Evolutionary conservation across 2,888 invertebrate genomes (phyloP).

Genomic region (Drosophila meridiana): DNA sequence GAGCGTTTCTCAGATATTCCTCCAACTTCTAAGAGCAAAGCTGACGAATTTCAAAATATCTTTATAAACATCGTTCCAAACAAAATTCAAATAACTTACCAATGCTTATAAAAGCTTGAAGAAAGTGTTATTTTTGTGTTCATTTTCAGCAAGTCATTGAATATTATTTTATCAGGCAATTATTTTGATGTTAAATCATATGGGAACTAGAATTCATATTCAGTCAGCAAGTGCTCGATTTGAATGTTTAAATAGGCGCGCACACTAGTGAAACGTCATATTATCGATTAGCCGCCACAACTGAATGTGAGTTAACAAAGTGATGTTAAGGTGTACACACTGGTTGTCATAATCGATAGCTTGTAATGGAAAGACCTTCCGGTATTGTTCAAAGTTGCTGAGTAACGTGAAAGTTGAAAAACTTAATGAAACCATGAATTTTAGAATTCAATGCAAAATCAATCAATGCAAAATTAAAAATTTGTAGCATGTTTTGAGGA

Average conservation of each 20-base stretch:
- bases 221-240: background rate
- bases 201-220: background rate
- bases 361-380: background rate
- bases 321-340: slow-evolving; percentile 20
- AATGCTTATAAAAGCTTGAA: background rate
- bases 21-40: background rate
- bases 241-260: background rate
- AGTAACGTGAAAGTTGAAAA: no score
- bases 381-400: background rate
- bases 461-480: no score
- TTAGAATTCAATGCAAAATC: no score
- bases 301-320: background rate
- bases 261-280: accelerated
- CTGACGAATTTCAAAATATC: background rate
- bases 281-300: slow-evolving; percentile 1
- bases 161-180: background rate
- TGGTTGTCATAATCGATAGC: background rate
- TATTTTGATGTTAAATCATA: background rate
- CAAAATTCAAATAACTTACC: background rate
- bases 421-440: no score
- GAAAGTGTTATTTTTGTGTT: background rate
- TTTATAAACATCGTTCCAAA: background rate
- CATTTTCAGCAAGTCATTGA: background rate
- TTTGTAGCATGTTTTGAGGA: no score
- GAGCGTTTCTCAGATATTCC: background rate